Conservation (phyloP, 2,113 vertebrate species). For the Collichthys lucidus region DNA sequence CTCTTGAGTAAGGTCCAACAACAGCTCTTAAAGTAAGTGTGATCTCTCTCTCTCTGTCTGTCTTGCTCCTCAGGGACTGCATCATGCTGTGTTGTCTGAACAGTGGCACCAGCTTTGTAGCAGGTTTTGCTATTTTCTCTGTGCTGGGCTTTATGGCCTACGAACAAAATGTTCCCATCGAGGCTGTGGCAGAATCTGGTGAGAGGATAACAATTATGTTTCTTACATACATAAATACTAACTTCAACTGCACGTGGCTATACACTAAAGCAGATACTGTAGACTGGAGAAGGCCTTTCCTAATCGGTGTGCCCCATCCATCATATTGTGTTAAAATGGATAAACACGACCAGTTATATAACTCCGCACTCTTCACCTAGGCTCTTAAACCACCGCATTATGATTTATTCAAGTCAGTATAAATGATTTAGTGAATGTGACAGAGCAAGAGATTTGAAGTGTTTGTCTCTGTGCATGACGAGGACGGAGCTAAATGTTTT, state of each 20-base stretch:
- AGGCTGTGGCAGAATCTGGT: constrained; percentile 98
- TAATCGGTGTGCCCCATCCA: background rate
- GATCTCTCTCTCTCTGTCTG: constrained; percentile 15
- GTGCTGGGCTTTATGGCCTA: constrained; percentile 99
- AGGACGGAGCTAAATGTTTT: constrained; percentile 39
- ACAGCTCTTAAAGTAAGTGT: constrained; percentile 20
- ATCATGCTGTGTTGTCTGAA: constrained; percentile 97
- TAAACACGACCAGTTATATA: constrained; percentile 53
- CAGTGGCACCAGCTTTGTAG: constrained; percentile 98
- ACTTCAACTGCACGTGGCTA: background rate
- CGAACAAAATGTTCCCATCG: constrained; percentile 96
- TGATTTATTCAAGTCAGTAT: constrained; percentile 79
- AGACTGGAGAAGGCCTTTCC: background rate
- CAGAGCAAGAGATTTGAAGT: constrained; percentile 55
- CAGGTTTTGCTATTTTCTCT: constrained; percentile 98
- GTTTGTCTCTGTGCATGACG: constrained; percentile 42
- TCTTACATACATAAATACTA: background rate
- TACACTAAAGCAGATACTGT: background rate
- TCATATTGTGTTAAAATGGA: constrained; percentile 41
- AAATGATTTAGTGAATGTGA: constrained; percentile 74
- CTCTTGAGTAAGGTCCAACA: background rate
- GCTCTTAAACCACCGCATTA: constrained; percentile 58
- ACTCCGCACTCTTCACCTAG: constrained; percentile 45
- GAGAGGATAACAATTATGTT: constrained; percentile 57
- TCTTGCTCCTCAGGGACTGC: constrained; percentile 89